Conservation (phyloP, 1,140 invertebrate species). For the Triops longicaudatus region DNA sequence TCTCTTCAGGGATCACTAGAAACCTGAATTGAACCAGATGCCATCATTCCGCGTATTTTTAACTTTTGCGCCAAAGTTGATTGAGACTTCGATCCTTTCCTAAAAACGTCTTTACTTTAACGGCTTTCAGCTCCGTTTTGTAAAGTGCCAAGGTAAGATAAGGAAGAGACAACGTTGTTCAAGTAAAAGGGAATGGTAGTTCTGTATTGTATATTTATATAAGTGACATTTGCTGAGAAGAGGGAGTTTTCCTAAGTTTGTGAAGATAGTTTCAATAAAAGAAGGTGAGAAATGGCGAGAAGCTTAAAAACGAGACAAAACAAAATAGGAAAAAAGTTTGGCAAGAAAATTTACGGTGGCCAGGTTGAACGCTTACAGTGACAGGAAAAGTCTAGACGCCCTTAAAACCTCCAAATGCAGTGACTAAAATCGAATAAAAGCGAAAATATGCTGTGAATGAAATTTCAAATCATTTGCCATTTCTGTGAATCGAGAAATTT, state of each 20-base stretch:
- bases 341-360: not conserved
- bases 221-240: too few species aligned
- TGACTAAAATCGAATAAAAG: too few species aligned
- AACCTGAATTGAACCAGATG: not conserved
- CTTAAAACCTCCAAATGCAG: not conserved
- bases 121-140: too few species aligned
- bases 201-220: too few species aligned
- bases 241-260: too few species aligned
- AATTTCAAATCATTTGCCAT: too few species aligned
- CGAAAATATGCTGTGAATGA: too few species aligned
- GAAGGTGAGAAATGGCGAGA: not conserved
- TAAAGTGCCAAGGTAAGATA: too few species aligned
- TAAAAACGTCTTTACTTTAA: not conserved
- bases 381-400: not conserved
- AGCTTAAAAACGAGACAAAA: not conserved
- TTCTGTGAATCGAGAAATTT: too few species aligned
- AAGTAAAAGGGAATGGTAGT: too few species aligned
- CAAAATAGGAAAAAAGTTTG: not conserved
- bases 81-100: not conserved
- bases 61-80: not conserved
- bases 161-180: too few species aligned
- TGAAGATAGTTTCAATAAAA: not conserved
- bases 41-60: not conserved
- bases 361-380: not conserved
- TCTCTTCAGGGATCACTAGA: not conserved